phyloP scores from a whole-genome alignment of 2,113 vertebrate species.

The Oophaga pumilio region DNA sequence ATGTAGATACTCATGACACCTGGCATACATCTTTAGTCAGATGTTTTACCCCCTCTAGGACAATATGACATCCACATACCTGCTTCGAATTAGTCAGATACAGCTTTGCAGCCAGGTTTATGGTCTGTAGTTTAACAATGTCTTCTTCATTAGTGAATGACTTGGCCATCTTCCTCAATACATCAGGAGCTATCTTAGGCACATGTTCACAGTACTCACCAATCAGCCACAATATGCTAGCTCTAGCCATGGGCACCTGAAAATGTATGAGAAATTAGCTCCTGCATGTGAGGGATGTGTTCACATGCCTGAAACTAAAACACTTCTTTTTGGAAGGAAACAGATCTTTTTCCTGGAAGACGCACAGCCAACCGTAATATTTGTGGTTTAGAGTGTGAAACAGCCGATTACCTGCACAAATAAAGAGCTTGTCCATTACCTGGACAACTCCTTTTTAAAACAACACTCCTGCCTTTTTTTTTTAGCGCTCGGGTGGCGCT shows the following conservation, averaged over 20 bases:
- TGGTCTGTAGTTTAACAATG: conserved; percentile 95
- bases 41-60: not conserved
- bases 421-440: too few species aligned
- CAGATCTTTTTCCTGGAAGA: too few species aligned
- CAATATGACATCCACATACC: conserved; percentile 63
- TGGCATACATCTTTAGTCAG: not conserved
- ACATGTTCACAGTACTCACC: conserved; percentile 97
- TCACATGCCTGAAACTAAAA: too few species aligned
- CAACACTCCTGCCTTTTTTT: too few species aligned
- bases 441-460: too few species aligned
- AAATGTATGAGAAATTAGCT: not conserved
- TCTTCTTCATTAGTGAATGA: conserved; percentile 95
- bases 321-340: too few species aligned
- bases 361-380: too few species aligned
- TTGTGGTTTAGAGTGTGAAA: too few species aligned
- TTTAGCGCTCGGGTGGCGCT: too few species aligned
- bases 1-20: not conserved
- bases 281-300: too few species aligned
- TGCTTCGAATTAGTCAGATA: conserved; percentile 95
- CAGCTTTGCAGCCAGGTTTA: conserved; percentile 95
- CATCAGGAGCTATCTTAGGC: conserved; percentile 92
- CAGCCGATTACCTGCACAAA: too few species aligned
- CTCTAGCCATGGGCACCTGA: conserved; percentile 97
- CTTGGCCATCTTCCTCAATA: conserved; percentile 97
- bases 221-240: conserved; percentile 96